Percentiles rank a stretch among this genome's conserved stretches.
These are phyloP conservation scores for Spea bombifrons DNA, from an alignment of 2,113 vertebrate genomes.

Conservation along the genomic window DNA sequence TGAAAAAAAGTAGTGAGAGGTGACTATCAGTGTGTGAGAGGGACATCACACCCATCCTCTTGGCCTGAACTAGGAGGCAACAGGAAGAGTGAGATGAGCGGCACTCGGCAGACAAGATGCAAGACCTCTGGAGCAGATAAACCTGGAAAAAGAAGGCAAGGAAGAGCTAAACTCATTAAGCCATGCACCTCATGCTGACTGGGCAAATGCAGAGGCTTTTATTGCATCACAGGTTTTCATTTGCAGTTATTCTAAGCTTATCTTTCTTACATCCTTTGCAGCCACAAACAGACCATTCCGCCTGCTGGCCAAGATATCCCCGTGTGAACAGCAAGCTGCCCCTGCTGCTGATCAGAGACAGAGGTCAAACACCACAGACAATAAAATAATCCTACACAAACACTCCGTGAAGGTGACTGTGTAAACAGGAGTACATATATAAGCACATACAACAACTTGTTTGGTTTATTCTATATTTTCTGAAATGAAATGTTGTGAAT, in stretches of 20 bases:
- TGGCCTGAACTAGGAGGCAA: conserved; percentile 48
- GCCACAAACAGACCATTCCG: conserved; percentile 59
- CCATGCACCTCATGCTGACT: conserved; percentile 64
- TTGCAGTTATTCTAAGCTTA: conserved; percentile 66
- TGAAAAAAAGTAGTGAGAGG: conserved; percentile 53
- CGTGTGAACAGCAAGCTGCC: conserved; percentile 67
- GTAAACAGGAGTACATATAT: no score
- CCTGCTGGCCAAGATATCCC: conserved; percentile 68
- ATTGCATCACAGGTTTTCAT: conserved; percentile 61
- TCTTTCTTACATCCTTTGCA: conserved; percentile 65
- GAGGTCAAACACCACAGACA: no score
- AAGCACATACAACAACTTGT: no score
- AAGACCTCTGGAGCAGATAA: conserved; percentile 71
- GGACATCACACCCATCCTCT: conserved; percentile 53
- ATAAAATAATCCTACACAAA: no score
- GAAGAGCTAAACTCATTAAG: conserved; percentile 59
- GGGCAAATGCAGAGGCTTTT: conserved; percentile 65
- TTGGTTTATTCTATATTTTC: no score
- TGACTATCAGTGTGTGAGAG: conserved; percentile 55
- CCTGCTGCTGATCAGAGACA: background rate
- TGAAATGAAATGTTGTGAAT: no score
- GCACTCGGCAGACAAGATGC: conserved; percentile 64
- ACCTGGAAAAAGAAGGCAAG: conserved; percentile 47
- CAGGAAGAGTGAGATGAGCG: conserved; percentile 62
- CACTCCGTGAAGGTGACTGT: no score